Conservation (phyloP, 2,113 vertebrate genomes). For the Myotis yumanensis region DNA sequence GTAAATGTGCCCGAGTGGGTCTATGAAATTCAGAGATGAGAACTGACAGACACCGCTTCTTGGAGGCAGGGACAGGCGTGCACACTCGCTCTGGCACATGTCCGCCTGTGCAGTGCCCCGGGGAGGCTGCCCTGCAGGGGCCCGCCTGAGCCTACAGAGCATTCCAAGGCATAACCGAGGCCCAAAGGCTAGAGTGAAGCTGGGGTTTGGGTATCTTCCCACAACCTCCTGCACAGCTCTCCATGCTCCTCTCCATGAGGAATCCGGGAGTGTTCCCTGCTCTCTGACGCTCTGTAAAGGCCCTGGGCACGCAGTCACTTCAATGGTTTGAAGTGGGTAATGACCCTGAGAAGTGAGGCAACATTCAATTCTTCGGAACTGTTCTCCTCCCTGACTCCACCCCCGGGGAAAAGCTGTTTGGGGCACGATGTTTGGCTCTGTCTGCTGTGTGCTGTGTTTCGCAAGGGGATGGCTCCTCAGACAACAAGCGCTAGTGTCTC, state of each 20-base stretch:
- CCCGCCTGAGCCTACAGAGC: not conserved
- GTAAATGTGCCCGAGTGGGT: no score
- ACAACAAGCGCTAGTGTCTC: not conserved
- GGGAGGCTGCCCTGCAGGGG: not conserved
- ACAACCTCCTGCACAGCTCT: not conserved
- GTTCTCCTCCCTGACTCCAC: not conserved
- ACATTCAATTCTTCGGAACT: slow-evolving; percentile 33
- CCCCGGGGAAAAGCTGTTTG: not conserved
- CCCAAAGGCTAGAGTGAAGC: not conserved
- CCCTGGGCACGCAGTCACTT: not conserved
- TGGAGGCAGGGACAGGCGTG: accelerated
- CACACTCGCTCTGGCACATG: not conserved
- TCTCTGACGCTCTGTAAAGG: not conserved
- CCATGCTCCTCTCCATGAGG: not conserved
- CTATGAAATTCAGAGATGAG: not conserved
- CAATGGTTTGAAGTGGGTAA: not conserved
- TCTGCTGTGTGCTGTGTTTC: not conserved
- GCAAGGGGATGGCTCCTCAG: not conserved
- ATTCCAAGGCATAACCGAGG: not conserved
- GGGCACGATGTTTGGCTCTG: not conserved
- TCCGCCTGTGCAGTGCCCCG: not conserved
- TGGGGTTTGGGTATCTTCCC: not conserved
- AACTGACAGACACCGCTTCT: not conserved
- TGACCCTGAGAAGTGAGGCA: not conserved
- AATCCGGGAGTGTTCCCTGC: no score